phyloP scores from a whole-genome alignment of 2,888 invertebrate species.

The Bombylius major region DNA sequence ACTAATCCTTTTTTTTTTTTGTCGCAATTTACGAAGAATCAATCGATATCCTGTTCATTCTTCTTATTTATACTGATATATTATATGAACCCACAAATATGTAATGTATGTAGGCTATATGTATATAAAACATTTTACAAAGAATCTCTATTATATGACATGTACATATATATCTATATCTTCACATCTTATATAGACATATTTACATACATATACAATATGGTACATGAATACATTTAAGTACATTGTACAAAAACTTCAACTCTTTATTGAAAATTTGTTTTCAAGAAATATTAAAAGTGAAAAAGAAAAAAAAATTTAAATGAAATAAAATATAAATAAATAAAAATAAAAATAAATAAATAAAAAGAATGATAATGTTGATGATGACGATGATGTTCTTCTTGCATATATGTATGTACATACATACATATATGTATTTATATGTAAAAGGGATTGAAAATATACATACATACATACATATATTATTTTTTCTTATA shows the following conservation, averaged over 20 bases:
- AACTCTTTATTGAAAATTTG: too few relatives aligned
- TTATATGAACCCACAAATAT: neutral
- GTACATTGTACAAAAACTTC: too few relatives aligned
- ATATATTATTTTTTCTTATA: too few relatives aligned
- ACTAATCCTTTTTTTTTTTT: conserved; percentile 2
- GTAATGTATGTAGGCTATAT: neutral
- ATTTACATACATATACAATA: neutral
- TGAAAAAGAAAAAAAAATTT: too few relatives aligned
- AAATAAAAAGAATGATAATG: neutral
- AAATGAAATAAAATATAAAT: too few relatives aligned
- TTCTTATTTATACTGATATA: neutral
- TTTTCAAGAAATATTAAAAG: too few relatives aligned
- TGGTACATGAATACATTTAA: neutral
- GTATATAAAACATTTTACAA: neutral
- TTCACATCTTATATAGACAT: neutral
- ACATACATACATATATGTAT: neutral
- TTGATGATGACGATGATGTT: neutral
- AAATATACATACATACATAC: too few relatives aligned
- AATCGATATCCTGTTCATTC: neutral
- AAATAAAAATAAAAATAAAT: too few relatives aligned
- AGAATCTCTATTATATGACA: too few relatives aligned
- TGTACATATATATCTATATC: neutral
- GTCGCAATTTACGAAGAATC: neutral
- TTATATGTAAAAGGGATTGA: too few relatives aligned
- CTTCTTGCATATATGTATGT: neutral